Conservation (phyloP, 2,113 vertebrate species). For the Halcyon senegalensis region DNA sequence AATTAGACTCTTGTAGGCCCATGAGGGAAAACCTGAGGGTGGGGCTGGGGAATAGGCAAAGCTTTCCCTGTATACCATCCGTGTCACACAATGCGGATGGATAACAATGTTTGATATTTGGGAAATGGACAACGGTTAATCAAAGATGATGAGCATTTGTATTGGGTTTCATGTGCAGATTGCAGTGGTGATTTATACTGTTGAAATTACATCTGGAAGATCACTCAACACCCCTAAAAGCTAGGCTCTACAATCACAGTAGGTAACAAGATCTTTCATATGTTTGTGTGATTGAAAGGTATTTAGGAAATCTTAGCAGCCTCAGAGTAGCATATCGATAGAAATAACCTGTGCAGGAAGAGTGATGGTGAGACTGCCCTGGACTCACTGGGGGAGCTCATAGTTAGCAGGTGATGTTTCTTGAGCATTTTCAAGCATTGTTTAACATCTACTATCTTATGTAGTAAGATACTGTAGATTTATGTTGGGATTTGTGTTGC, state of each 20-base stretch:
- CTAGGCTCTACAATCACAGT: not conserved
- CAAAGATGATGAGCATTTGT: not conserved
- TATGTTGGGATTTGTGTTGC: not conserved
- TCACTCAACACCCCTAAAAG: not conserved
- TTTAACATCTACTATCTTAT: not conserved
- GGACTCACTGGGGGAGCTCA: not conserved
- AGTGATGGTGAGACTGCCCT: not conserved
- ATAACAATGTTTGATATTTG: not conserved
- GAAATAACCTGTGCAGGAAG: not conserved
- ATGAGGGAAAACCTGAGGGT: not conserved
- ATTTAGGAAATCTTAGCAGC: not conserved
- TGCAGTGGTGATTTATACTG: not conserved
- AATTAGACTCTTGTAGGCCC: not conserved
- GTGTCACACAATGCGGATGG: too few species aligned
- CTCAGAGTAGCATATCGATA: not conserved
- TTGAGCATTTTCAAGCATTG: not conserved
- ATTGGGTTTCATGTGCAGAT: not conserved
- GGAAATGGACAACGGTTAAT: not conserved
- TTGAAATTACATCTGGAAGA: conserved; percentile 6
- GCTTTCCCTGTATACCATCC: too few species aligned
- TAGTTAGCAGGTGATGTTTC: not conserved
- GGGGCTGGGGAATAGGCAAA: too few species aligned
- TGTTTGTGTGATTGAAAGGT: not conserved
- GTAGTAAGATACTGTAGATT: not conserved
- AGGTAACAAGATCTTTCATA: not conserved